Evolutionary conservation across 2,797 vertebrate species (phyloP).

Genomic region (Pelobates cultripes): DNA sequence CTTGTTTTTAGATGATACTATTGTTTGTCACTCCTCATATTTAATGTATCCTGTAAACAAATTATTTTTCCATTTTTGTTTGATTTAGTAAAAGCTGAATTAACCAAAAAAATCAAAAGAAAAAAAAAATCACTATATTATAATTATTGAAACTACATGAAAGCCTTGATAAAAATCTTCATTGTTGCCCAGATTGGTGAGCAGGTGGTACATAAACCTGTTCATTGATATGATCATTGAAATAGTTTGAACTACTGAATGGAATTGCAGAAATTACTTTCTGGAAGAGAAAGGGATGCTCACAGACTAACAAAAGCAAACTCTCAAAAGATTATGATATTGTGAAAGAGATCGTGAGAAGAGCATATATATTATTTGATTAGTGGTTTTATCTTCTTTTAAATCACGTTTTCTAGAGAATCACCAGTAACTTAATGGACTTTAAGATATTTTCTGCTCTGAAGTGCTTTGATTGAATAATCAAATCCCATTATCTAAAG

Average conservation of each 20-base stretch:
- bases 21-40: too few species aligned
- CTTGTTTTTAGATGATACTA: too few species aligned
- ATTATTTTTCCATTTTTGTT: too few species aligned
- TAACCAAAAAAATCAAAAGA: too few species aligned
- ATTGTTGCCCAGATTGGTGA: background rate
- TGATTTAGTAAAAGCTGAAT: too few species aligned
- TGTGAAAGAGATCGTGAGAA: background rate
- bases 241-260: background rate
- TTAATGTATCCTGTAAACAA: too few species aligned
- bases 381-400: slow-evolving; percentile 17
- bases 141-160: too few species aligned
- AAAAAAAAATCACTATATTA: too few species aligned
- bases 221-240: background rate
- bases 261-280: background rate
- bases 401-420: slow-evolving; percentile 56
- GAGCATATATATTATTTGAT: background rate
- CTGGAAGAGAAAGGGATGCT: background rate
- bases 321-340: background rate
- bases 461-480: too few species aligned
- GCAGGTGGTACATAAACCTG: background rate
- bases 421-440: slow-evolving; percentile 62
- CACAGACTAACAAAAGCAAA: background rate
- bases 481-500: background rate
- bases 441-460: slow-evolving; percentile 43
- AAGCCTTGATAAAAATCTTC: background rate